Evolutionary conservation across 2,888 invertebrate species (phyloP).

Genomic region (Nephrotoma appendiculata): DNA sequence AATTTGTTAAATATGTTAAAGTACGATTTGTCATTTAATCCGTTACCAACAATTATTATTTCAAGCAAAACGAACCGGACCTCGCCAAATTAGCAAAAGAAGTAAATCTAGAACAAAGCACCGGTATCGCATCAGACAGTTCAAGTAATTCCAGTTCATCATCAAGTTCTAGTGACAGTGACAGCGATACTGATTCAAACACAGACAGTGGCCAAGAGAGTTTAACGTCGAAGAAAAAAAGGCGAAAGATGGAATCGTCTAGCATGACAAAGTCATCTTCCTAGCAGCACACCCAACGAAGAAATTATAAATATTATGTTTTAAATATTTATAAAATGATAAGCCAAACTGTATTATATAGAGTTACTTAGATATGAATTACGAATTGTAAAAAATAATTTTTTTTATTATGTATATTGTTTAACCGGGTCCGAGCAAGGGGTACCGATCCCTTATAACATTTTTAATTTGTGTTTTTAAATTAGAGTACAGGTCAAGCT

Average conservation of each 20-base stretch:
- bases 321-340: neutral
- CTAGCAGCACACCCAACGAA: neutral
- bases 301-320: neutral
- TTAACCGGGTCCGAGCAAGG: neutral
- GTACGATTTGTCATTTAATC: neutral
- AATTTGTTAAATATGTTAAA: neutral
- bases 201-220: conserved; percentile 82
- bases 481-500: neutral
- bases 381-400: neutral
- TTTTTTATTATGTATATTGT: neutral
- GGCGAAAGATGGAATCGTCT: conserved; percentile 36
- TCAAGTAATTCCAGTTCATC: conserved; percentile 67
- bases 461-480: neutral
- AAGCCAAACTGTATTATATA: conserved; percentile 5
- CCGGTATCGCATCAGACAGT: conserved; percentile 88
- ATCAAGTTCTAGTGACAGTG: conserved; percentile 49
- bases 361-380: neutral
- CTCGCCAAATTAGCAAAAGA: conserved; percentile 63
- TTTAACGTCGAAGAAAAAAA: conserved; percentile 68
- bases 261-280: neutral
- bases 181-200: conserved; percentile 37
- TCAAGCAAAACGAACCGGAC: conserved; percentile 54
- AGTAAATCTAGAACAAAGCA: conserved; percentile 72
- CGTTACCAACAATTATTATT: neutral
- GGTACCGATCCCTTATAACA: neutral